Conservation (phyloP, 2,888 invertebrate genomes). For the Nomada flava region DNA sequence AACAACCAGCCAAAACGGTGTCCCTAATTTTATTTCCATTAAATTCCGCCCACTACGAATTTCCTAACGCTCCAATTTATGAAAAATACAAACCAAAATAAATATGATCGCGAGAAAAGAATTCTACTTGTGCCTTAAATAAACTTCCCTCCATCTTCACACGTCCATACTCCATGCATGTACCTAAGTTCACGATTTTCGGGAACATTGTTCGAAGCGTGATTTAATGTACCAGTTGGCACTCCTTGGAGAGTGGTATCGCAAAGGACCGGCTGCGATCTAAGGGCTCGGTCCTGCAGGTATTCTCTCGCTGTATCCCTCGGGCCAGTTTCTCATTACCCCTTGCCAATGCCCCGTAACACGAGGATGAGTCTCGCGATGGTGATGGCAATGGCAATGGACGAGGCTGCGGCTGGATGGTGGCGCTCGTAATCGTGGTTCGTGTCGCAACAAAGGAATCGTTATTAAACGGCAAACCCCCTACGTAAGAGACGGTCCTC, state of each 20-base stretch:
- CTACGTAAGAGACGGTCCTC: slow-evolving; percentile 37
- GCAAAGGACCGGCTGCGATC: slow-evolving; percentile 9
- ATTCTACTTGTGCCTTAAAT: background rate
- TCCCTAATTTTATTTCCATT: no score
- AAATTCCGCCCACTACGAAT: no score
- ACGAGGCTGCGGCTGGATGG: background rate
- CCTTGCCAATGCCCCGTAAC: slow-evolving; percentile 47
- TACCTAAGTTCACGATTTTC: background rate
- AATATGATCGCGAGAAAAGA: no score
- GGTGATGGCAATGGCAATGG: slow-evolving; percentile 22
- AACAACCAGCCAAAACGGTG: no score
- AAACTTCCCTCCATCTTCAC: background rate
- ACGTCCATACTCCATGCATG: background rate
- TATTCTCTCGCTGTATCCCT: slow-evolving; percentile 42
- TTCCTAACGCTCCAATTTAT: no score
- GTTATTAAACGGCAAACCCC: slow-evolving; percentile 67
- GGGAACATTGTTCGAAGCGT: background rate
- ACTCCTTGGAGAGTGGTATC: background rate
- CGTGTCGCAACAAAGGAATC: slow-evolving; percentile 73
- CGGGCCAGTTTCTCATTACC: slow-evolving; percentile 66
- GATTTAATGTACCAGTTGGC: background rate
- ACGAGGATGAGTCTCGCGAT: slow-evolving; percentile 37
- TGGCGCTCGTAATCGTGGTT: slow-evolving; percentile 55
- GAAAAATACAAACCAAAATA: no score
- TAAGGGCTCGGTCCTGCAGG: background rate